Base-by-base conservation (phyloP, 2,888 invertebrate species). In the Brachynemurus nebulosus region DNA sequence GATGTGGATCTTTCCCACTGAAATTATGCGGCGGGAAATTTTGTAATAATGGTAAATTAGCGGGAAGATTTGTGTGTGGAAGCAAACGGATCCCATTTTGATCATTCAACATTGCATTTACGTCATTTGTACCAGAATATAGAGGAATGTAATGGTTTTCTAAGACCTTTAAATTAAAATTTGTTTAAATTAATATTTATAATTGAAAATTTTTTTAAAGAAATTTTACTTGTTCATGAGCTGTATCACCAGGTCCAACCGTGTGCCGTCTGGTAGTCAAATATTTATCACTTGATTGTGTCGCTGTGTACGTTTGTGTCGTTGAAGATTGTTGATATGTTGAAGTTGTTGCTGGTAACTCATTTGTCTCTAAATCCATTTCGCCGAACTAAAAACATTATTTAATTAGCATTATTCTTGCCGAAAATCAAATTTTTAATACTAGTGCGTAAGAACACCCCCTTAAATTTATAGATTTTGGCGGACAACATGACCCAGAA, bases 1-100 rank as follows among this genome's bases (percentile, higher is more conserved):
- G 69, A 63, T 95, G 90, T 55, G 92, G 92, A 67, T 95, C 92
- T 59, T 91, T 91, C 48, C 88, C 83, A 59, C 86, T 83, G 63
- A 86, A 85, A 68, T 84, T 85, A 45, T 85, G 78, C 21, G 85
- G 80, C 37, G 86, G 85, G 57, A 86, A 83, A 61, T 88, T 82
- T 58, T 84, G 84, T 42, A 88, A 74, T 47, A 85, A 74, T 2
- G 90, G 88, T 58, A 91, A 71, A 63, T 86, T 85, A 47, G 84
- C 76, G 7, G 89, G 86, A 57, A 90, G 69, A 71, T 91, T 86
- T 25, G 85, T 82, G 62, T 86, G 77, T 2, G 86, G 86, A 45
- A 85, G 65, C 51, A 80, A 60, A 1, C 78, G 70, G 48, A 54
- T 50, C 48, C 57, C 55, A 47, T 55, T 59, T 16, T 57, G 54